Evolutionary conservation across 2,888 invertebrate species (phyloP), one percentile per base, ranked within the genome.

Genomic region (Lasioglossum villosulum): DNA sequence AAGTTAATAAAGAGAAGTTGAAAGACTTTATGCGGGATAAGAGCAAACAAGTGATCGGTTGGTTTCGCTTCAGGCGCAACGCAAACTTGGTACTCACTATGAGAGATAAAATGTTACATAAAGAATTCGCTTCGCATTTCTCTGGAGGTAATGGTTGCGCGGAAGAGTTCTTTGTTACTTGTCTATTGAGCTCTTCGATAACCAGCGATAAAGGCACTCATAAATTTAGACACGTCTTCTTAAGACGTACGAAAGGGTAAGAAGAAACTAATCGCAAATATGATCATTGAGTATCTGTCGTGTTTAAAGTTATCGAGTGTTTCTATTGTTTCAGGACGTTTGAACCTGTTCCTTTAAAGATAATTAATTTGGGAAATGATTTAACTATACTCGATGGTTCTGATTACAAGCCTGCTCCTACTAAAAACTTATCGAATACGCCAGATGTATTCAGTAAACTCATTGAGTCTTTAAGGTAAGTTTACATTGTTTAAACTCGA

Each of bases 1-100:
- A 95, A 92, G 95, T 97, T 73, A 96, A 96, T 90, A 95, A 95
- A 86, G 96, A 96, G 88, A 96, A 96, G 88, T 92, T 97, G 4
- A 93, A 95, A 80, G 95, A 95, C 10, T 95, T 97, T 82, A 93
- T 97, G 27, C 95, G 96, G 3, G 95, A 95, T 82, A 95, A 96
- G 83, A 95, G 96, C 37, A 95, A 95, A 88, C 96, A 96, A 94
- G 96, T 97, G 37, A 96, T 97, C 16, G 97, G 97, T 39, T 97
- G 97, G 97, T 97, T 97, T 93, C 96, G 96, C 93, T 97, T 96
- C 91, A 96, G 96, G 87, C 95, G 96, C 88, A 96, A 96, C 78
- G 95, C 95, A 74, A 95, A 95, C 70, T 95, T 96, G 42, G 96
- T 95, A 89, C 96, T 96, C n/a, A 96, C 97, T 2, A 95, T 97